These are phyloP conservation scores for Hartigia nigra DNA, from an alignment of 2,888 invertebrate species.

Conservation along the genomic window DNA sequence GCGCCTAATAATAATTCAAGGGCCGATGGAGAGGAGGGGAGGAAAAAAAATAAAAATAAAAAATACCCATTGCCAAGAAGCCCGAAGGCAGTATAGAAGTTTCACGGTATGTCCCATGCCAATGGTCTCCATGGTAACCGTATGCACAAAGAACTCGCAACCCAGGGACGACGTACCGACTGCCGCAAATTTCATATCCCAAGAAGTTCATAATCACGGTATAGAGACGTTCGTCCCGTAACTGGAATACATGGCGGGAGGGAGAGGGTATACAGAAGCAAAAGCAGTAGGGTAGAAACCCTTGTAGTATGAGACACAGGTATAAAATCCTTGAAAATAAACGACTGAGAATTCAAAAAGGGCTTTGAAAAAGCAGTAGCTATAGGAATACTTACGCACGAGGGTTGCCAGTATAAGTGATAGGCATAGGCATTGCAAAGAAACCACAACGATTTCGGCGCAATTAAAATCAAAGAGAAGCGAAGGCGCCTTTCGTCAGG, in stretches of 20 bases:
- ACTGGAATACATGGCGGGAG: background rate
- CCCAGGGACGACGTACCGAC: conserved; percentile 14
- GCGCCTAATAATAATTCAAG: background rate
- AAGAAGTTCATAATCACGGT: conserved; percentile 29
- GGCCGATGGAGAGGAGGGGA: background rate
- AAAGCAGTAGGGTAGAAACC: conserved; percentile 8
- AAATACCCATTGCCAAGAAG: background rate
- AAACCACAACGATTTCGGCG: conserved; percentile 41
- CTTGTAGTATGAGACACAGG: background rate
- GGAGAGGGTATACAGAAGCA: conserved; percentile 15
- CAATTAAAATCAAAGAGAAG: conserved; percentile 47
- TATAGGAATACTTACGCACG: background rate
- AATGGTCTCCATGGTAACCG: conserved; percentile 51
- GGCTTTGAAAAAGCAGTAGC: background rate
- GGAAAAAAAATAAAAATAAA: conserved; percentile 12
- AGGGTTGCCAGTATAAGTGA: background rate
- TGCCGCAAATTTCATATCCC: conserved; percentile 33
- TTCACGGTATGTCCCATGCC: conserved; percentile 5
- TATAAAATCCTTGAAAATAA: background rate
- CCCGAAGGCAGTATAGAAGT: background rate
- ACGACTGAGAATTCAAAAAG: background rate
- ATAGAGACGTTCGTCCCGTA: conserved; percentile 1
- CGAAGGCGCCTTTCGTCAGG: background rate
- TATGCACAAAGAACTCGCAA: conserved; percentile 41
- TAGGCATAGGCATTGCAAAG: conserved; percentile 13